These are phyloP conservation scores for Catocala fraxini DNA, from an alignment of 2,888 invertebrate species.

Conservation along the genomic window DNA sequence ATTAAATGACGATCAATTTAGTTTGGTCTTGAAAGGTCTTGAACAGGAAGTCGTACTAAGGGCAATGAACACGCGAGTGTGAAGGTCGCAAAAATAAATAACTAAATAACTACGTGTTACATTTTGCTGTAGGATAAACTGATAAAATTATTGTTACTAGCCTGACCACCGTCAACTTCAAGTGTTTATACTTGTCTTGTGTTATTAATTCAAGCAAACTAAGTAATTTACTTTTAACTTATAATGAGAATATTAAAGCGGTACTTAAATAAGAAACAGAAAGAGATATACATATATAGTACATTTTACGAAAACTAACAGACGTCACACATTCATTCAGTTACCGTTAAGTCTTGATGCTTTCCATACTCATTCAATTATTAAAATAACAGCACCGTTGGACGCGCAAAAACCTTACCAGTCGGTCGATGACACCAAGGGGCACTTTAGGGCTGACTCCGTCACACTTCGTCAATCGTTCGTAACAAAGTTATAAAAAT, in stretches of 20 bases:
- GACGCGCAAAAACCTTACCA: slow-evolving; percentile 83
- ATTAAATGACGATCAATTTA: slow-evolving; percentile 56
- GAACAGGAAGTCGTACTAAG: slow-evolving; percentile 70
- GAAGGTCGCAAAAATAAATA: slow-evolving; percentile 69
- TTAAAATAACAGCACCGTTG: slow-evolving; percentile 83
- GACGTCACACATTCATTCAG: slow-evolving; percentile 58
- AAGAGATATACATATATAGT: slow-evolving; percentile 22
- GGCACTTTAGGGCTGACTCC: slow-evolving; percentile 84
- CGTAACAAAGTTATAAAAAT: slow-evolving; percentile 61
- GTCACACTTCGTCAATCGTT: slow-evolving; percentile 74
- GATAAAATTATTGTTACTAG: slow-evolving; percentile 34
- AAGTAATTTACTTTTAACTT: slow-evolving; percentile 10
- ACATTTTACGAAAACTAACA: slow-evolving; percentile 34
- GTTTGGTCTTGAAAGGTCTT: slow-evolving; percentile 61
- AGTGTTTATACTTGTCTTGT: not conserved
- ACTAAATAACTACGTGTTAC: slow-evolving; percentile 43
- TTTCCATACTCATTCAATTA: slow-evolving; percentile 84
- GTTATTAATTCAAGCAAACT: slow-evolving; percentile 5
- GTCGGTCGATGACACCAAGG: slow-evolving; percentile 82
- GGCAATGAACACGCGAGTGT: slow-evolving; percentile 73
- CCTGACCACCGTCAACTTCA: not conserved
- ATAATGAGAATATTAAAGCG: slow-evolving; percentile 2
- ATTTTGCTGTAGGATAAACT: slow-evolving; percentile 32
- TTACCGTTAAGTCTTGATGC: slow-evolving; percentile 70
- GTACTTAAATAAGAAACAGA: slow-evolving; percentile 9